Conservation (phyloP, 2,113 vertebrate genomes). For the Lasiurus cinereus region DNA sequence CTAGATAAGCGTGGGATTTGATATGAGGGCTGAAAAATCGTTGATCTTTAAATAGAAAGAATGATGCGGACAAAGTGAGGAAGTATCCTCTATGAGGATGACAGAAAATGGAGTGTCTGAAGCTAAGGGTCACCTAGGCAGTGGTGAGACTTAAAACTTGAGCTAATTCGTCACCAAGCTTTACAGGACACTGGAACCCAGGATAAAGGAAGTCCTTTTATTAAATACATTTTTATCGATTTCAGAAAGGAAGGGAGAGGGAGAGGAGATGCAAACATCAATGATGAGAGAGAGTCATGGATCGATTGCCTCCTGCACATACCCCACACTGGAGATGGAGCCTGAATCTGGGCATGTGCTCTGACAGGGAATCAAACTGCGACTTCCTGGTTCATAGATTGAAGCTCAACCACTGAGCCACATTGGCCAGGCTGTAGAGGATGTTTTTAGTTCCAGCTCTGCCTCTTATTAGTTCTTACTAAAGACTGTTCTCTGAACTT, state of each 20-base stretch:
- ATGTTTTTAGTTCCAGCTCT: background rate
- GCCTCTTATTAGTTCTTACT: background rate
- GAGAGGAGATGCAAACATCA: too few relatives aligned
- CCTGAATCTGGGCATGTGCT: too few relatives aligned
- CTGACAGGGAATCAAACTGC: too few relatives aligned
- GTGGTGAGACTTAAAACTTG: background rate
- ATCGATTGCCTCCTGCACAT: too few relatives aligned
- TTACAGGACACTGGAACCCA: too few relatives aligned
- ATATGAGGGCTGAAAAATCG: background rate
- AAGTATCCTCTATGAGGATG: background rate
- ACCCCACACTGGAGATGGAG: too few relatives aligned
- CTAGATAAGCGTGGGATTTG: background rate
- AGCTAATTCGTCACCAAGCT: rapidly evolving
- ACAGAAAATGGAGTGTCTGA: background rate
- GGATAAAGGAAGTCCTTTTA: background rate
- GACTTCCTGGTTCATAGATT: too few relatives aligned
- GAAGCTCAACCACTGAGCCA: too few relatives aligned
- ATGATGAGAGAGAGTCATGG: too few relatives aligned
- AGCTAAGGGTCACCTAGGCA: background rate
- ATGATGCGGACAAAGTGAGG: background rate
- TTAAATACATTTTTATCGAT: too few relatives aligned
- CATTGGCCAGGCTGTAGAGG: too few relatives aligned
- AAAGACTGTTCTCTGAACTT: rapidly evolving
- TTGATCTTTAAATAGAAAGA: background rate
- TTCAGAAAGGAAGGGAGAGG: too few relatives aligned